phyloP scores from a whole-genome alignment of 2,888 invertebrate genomes.

The Clivina fossor region DNA sequence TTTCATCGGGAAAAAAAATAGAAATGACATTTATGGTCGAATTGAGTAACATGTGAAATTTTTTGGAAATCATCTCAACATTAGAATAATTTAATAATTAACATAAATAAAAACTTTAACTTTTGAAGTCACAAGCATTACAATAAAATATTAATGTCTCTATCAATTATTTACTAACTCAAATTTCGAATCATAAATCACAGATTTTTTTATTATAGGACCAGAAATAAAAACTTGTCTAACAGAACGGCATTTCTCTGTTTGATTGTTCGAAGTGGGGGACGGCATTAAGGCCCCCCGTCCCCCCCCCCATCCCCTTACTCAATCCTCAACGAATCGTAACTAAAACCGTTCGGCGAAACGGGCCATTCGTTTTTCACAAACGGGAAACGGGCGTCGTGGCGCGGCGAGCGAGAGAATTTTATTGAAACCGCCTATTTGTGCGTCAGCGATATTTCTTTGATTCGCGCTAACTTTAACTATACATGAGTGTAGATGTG shows the following conservation, averaged over 20 bases:
- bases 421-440: constrained; percentile 18
- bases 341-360: too few relatives aligned
- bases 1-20: too few relatives aligned
- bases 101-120: too few relatives aligned
- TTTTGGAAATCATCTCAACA: too few relatives aligned
- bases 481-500: too few relatives aligned
- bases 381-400: constrained; percentile 12
- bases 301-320: too few relatives aligned
- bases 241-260: constrained; percentile 1
- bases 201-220: not conserved
- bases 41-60: too few relatives aligned
- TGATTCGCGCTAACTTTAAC: constrained; percentile 18
- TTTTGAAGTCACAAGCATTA: too few relatives aligned
- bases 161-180: not conserved
- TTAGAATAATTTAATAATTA: too few relatives aligned
- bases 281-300: constrained; percentile 15
- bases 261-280: not conserved
- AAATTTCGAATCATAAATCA: not conserved
- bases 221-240: not conserved
- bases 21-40: too few relatives aligned
- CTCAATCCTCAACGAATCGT: too few relatives aligned
- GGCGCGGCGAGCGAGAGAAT: constrained; percentile 15
- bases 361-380: constrained; percentile 9
- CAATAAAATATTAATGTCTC: too few relatives aligned
- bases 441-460: constrained; percentile 26